phyloP scores from a whole-genome alignment of 2,797 vertebrate species.

The Paramormyrops hopkinsi region DNA sequence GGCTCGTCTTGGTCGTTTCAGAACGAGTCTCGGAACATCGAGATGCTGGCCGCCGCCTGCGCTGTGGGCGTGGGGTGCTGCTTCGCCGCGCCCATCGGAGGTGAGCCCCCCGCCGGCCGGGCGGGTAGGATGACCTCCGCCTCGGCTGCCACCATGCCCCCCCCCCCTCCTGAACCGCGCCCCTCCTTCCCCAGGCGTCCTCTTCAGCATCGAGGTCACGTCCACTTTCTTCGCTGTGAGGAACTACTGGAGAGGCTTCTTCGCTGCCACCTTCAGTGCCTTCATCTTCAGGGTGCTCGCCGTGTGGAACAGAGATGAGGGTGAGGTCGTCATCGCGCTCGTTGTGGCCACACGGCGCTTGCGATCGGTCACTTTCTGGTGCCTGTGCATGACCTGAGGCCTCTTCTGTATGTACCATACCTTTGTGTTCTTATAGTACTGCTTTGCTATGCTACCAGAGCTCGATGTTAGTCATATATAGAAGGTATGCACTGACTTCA shows the following conservation, averaged over 20 bases:
- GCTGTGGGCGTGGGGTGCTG: slow-evolving; percentile 95
- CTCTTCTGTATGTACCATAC: background rate
- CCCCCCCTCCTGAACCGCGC: background rate
- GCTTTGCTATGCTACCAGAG: background rate
- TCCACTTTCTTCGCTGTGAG: slow-evolving; percentile 95
- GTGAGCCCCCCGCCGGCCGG: slow-evolving; percentile 51
- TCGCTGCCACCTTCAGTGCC: slow-evolving; percentile 92
- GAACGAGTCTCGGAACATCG: slow-evolving; percentile 93
- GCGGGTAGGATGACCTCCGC: background rate
- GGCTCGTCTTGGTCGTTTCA: slow-evolving; percentile 41
- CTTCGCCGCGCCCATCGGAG: slow-evolving; percentile 93
- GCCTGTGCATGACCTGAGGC: background rate
- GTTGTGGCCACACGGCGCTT: background rate
- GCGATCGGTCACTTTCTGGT: background rate
- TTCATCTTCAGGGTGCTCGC: slow-evolving; percentile 96
- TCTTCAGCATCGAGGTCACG: slow-evolving; percentile 97
- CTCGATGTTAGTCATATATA: background rate
- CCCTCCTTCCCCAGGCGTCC: slow-evolving; percentile 64
- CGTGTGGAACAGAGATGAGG: slow-evolving; percentile 94
- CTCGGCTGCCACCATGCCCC: background rate
- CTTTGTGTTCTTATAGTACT: background rate
- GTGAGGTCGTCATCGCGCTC: slow-evolving; percentile 45
- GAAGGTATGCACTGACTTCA: background rate
- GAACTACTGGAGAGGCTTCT: slow-evolving; percentile 98
- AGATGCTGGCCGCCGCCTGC: slow-evolving; percentile 93